Evolutionary conservation across 2,797 vertebrate species (phyloP), one percentile per base, ranked within the genome.

Genomic region (Chrosomus eos): DNA sequence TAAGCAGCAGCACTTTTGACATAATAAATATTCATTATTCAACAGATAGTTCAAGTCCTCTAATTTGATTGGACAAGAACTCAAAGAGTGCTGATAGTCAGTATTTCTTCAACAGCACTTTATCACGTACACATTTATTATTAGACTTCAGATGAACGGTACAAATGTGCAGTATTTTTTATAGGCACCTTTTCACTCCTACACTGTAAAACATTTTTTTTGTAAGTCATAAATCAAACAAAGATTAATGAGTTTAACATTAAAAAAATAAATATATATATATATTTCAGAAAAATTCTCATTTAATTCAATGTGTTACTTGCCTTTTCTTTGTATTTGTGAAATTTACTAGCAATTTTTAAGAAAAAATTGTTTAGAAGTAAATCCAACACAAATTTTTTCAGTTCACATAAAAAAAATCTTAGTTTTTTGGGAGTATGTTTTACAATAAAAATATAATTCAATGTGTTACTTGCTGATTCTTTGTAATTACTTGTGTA

Each of bases 21-120:
- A 74, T 53, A 4, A 72, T 48, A 23, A 13, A 74, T 53, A 51
- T 74, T 53, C 3, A 74, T 74, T 74, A 74, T 53, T 74, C 28
- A 53, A 11, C 72, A 31, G 45, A 21, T 53, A 5, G 16, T 31
- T 53, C 18, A 11, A 19, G 5, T 74, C 8, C 71, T 74, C 26
- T 31, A 21, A 74, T 74, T 1, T 51, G 45, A 33, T 33, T 74
- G 72, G 72, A 74, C 1, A 28, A 74, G 72, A 19, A 10, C 5
- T 53, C 19, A 74, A 28, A 48, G 19, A 74, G 10, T 74, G 45
- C 72, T 33, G 18, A 51, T 51, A 31, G 11, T 33, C 18, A 53
- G 45, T 26, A 53, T 21, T 74, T 33, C 45, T 51, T 51, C 43
- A 73, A 21, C 45, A 51, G 71, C 71, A 6, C 71, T 51, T 74